phyloP scores from a whole-genome alignment of 2,888 invertebrate genomes.

The Phortica okadai region DNA sequence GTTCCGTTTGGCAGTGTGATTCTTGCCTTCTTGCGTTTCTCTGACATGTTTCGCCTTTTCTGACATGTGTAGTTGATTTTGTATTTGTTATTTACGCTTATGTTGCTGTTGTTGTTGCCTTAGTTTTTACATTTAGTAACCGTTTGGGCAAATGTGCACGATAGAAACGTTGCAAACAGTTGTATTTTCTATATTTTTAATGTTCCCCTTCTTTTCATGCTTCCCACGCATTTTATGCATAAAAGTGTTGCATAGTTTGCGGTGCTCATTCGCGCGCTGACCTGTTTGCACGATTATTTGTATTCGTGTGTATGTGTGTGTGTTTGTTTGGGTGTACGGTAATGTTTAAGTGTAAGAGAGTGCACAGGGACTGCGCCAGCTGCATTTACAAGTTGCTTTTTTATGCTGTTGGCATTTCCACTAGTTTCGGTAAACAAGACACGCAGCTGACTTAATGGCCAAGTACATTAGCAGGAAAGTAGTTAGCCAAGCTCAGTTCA shows the following conservation, averaged over 20 bases:
- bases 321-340: neutral
- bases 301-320: neutral
- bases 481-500: slow-evolving; percentile 7
- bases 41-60: slow-evolving; percentile 1
- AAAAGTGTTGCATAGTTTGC: slow-evolving; percentile 25
- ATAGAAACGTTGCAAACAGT: neutral
- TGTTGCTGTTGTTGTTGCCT: slow-evolving; percentile 49
- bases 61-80: neutral
- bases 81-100: slow-evolving; percentile 1
- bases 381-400: slow-evolving; percentile 17
- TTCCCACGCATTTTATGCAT: neutral
- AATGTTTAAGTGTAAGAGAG: neutral
- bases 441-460: slow-evolving; percentile 68
- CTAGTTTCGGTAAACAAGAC: slow-evolving; percentile 67
- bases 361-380: slow-evolving; percentile 1
- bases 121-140: slow-evolving; percentile 35
- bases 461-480: slow-evolving; percentile 66
- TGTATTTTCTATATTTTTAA: neutral
- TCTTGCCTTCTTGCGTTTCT: slow-evolving; percentile 9
- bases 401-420: slow-evolving; percentile 23
- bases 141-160: neutral
- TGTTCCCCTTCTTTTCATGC: neutral
- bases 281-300: neutral
- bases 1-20: neutral
- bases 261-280: slow-evolving; percentile 11